phyloP scores from a whole-genome alignment of 2,113 vertebrate species.

The Balaeniceps rex region DNA sequence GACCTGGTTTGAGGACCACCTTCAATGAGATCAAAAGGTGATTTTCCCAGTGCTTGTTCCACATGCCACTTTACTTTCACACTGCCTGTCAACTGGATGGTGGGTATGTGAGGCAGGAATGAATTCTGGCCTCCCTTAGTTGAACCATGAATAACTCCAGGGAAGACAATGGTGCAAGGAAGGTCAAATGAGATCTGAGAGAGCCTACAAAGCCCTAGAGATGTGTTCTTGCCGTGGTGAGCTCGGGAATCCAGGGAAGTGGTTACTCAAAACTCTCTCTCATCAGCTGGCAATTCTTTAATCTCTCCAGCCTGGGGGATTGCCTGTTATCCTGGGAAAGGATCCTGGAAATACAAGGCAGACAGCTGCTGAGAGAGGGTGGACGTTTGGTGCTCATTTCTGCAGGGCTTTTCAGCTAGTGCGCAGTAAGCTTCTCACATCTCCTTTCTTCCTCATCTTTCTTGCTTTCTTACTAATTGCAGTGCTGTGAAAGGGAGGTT shows the following conservation, averaged over 20 bases:
- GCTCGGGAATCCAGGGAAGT: background rate
- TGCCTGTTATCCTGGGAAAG: background rate
- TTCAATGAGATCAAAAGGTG: conserved; percentile 48
- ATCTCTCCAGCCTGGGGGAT: background rate
- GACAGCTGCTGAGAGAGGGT: background rate
- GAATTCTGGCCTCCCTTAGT: background rate
- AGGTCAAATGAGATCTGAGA: background rate
- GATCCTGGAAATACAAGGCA: background rate
- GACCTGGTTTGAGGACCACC: conserved; percentile 60
- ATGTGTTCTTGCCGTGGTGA: background rate
- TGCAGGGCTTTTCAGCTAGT: background rate
- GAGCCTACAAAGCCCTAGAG: background rate
- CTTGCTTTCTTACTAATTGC: background rate
- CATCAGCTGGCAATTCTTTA: background rate
- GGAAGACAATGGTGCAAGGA: background rate
- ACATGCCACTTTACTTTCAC: background rate
- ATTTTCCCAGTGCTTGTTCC: conserved; percentile 3
- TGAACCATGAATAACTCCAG: background rate
- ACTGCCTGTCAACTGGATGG: background rate
- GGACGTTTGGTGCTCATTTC: background rate
- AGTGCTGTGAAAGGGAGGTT: background rate
- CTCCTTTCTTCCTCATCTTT: background rate
- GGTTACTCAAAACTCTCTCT: background rate
- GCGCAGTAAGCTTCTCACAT: background rate
- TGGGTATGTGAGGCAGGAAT: background rate